Conservation (phyloP, 2,888 invertebrate genomes). For the Onchidella celtica region DNA sequence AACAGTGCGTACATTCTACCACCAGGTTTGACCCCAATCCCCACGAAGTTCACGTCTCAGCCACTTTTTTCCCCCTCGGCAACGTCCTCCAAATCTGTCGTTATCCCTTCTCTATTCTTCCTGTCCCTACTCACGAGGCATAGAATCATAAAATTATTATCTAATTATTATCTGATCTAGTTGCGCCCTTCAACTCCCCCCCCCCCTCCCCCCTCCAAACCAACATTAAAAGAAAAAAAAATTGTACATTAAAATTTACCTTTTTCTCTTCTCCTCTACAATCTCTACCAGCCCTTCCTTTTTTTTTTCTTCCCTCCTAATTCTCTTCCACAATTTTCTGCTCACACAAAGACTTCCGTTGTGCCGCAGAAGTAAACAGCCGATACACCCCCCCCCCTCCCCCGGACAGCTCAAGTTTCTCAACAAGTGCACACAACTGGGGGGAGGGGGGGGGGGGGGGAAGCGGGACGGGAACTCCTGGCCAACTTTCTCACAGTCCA, state of each 20-base stretch:
- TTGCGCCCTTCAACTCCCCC: too few species aligned
- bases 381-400: too few species aligned
- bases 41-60: too few species aligned
- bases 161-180: too few species aligned
- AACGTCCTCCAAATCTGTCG: too few species aligned
- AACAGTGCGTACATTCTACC: too few species aligned
- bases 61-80: too few species aligned
- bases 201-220: neutral
- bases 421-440: neutral
- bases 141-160: too few species aligned
- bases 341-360: neutral
- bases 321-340: neutral
- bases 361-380: neutral
- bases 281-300: neutral
- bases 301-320: neutral
- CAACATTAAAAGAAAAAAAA: neutral
- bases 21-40: too few species aligned
- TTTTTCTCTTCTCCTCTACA: neutral
- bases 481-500: neutral
- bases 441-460: too few species aligned
- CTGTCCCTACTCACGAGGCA: neutral
- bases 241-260: neutral
- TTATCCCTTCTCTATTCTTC: neutral
- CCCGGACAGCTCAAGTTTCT: neutral
- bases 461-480: neutral